phyloP scores from a whole-genome alignment of 1,140 invertebrate species.

The Drosophila tsacasi region DNA sequence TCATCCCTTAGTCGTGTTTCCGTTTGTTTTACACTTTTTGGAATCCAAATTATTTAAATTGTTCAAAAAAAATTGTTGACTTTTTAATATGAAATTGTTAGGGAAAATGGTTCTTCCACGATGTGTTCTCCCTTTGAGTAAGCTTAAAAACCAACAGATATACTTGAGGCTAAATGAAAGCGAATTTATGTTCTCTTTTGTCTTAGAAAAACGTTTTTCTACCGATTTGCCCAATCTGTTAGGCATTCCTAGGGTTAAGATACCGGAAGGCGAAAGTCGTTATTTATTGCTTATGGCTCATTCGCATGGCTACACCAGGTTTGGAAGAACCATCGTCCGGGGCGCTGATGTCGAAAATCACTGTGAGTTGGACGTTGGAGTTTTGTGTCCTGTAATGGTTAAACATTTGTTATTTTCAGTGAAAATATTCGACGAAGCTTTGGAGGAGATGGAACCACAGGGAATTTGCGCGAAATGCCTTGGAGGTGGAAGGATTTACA shows the following conservation, averaged over 20 bases:
- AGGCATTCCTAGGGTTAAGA: slow-evolving; percentile 12
- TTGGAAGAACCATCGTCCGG: slow-evolving; percentile 45
- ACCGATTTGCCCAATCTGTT: slow-evolving; percentile 11
- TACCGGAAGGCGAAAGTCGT: slow-evolving; percentile 31
- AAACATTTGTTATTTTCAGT: neutral
- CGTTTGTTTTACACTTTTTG: slow-evolving; percentile 3
- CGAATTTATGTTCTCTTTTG: neutral
- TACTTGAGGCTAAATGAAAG: neutral
- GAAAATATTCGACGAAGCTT: slow-evolving; percentile 29
- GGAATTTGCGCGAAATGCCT: slow-evolving; percentile 47
- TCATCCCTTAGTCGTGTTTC: neutral
- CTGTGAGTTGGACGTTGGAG: slow-evolving; percentile 21
- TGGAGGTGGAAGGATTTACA: slow-evolving; percentile 53
- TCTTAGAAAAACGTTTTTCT: slow-evolving; percentile 11
- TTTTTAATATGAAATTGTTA: slow-evolving; percentile 14
- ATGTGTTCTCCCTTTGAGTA: slow-evolving; percentile 28
- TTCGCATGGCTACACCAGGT: slow-evolving; percentile 40
- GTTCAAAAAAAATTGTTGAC: neutral
- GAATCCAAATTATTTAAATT: slow-evolving; percentile 28
- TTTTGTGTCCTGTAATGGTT: too few relatives aligned
- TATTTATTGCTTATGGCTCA: slow-evolving; percentile 50
- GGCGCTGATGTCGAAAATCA: slow-evolving; percentile 28
- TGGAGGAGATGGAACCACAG: slow-evolving; percentile 20
- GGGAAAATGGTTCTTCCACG: neutral
- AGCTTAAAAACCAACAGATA: neutral